Conservation (phyloP, 1,140 invertebrate genomes). For the Camponotus pennsylvanicus region DNA sequence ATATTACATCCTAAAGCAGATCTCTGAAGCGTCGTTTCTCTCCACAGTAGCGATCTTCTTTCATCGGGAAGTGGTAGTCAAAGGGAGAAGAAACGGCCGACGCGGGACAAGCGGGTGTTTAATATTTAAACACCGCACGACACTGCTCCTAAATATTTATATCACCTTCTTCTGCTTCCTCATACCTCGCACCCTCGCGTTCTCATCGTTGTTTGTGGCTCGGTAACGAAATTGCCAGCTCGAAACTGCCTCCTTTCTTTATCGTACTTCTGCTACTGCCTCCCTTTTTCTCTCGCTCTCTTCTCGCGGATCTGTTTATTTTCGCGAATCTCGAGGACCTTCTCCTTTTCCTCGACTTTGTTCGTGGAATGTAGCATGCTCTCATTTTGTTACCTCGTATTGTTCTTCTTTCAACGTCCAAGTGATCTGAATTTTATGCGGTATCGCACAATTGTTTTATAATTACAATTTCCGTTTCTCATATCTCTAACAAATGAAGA, state of each 20-base stretch:
- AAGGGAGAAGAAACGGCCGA: constrained; percentile 8
- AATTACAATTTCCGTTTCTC: not conserved
- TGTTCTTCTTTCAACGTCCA: not conserved
- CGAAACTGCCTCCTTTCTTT: constrained; percentile 30
- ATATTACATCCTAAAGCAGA: not conserved
- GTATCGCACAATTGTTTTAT: not conserved
- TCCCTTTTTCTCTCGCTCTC: not conserved
- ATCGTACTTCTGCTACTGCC: not conserved
- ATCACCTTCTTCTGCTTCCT: constrained; percentile 41
- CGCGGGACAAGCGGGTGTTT: constrained; percentile 57
- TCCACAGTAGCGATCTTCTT: not conserved
- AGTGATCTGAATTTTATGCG: constrained; percentile 10
- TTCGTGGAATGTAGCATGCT: not conserved
- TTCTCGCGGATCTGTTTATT: constrained; percentile 53
- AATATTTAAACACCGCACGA: constrained; percentile 72
- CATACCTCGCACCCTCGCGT: not conserved
- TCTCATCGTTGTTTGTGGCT: constrained; percentile 61
- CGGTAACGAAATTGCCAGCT: constrained; percentile 70
- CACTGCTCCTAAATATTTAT: constrained; percentile 74
- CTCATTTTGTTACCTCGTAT: not conserved
- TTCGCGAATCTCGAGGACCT: constrained; percentile 38
- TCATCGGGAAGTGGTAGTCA: constrained; percentile 18
- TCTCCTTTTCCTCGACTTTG: constrained; percentile 29
- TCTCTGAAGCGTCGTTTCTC: constrained; percentile 13
- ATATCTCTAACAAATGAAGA: not conserved